Evolutionary conservation across 1,140 invertebrate species (phyloP).

Genomic region (Myzus persicae): DNA sequence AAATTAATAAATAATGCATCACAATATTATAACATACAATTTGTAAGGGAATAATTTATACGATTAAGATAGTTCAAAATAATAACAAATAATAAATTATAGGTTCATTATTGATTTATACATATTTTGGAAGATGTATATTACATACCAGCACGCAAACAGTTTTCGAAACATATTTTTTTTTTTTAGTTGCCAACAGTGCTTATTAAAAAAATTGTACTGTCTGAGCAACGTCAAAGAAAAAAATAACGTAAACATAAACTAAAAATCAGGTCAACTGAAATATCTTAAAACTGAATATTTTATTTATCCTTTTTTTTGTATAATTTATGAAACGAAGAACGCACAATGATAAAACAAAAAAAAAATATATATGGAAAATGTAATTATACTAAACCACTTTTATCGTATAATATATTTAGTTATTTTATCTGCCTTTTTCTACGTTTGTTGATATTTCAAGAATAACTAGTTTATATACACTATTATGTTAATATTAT

Average conservation of each 20-base stretch:
- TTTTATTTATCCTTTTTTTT: conserved; percentile 10
- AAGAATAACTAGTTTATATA: neutral
- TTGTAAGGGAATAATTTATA: neutral
- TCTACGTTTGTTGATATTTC: neutral
- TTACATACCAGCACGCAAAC: neutral
- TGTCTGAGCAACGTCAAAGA: conserved; percentile 11
- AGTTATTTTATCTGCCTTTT: neutral
- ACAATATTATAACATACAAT: neutral
- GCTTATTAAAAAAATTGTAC: conserved; percentile 32
- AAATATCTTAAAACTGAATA: conserved; percentile 2
- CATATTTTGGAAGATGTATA: neutral
- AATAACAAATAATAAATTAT: neutral
- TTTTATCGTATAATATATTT: neutral
- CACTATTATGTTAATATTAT: neutral
- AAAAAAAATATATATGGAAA: conserved; percentile 8
- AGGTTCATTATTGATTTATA: neutral
- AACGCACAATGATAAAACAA: neutral
- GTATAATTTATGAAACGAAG: neutral
- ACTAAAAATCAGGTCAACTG: neutral
- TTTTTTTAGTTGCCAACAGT: neutral
- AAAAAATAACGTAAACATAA: neutral
- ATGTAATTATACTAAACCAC: conserved; percentile 13
- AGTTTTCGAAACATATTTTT: neutral
- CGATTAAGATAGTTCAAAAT: neutral
- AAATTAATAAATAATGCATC: neutral